Evolutionary conservation across 64 coral and sea anemone species (phyloP).

Genomic region (Cladopsammia gracilis): DNA sequence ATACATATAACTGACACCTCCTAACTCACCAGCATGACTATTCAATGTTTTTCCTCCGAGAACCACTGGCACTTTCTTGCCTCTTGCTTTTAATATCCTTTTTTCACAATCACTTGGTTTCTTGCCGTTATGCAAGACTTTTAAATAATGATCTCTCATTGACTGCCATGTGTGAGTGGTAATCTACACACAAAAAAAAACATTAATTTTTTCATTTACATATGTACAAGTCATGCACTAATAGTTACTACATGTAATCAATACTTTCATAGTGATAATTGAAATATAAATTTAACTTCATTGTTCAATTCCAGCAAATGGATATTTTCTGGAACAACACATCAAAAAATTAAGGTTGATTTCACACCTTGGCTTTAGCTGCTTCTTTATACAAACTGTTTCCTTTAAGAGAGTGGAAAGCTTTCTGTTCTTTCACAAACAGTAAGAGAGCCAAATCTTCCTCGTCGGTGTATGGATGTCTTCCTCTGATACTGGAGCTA

Average conservation of each 20-base stretch:
- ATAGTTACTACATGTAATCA: no score
- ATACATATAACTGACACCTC: neutral
- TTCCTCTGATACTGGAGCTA: neutral
- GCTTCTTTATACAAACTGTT: constrained; percentile 23
- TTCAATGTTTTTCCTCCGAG: neutral
- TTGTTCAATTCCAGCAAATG: neutral
- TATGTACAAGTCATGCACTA: no score
- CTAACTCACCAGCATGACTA: neutral
- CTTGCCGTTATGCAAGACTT: neutral
- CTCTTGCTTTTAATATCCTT: neutral
- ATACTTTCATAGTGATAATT: no score
- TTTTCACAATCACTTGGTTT: neutral
- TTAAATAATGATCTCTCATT: constrained; percentile 30
- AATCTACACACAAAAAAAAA: neutral
- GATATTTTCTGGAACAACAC: neutral
- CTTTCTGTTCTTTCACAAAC: constrained; percentile 4
- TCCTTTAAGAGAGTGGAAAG: neutral
- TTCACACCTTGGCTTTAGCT: constrained; percentile 11
- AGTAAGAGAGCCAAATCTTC: constrained; percentile 11
- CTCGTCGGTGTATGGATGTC: neutral
- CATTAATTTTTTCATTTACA: no score
- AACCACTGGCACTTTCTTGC: neutral
- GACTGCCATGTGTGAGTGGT: constrained; percentile 47
- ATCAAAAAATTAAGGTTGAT: neutral
- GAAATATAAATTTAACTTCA: neutral